Conservation (phyloP, 2,113 vertebrate species). For the Martes martes region DNA sequence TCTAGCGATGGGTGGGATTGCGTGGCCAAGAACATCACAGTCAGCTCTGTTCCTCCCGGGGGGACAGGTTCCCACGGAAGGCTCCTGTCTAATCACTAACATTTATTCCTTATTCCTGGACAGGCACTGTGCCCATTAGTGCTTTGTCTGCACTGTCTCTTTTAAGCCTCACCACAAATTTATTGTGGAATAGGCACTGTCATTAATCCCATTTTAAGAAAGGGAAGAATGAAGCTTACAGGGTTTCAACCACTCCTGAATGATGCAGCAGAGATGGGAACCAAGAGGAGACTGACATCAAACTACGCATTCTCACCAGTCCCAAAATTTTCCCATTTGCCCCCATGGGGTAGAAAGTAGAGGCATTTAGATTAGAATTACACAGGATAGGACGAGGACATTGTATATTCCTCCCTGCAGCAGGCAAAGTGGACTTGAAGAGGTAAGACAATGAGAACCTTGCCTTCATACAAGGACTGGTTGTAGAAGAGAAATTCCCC, state of each 20-base stretch:
- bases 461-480: accelerated
- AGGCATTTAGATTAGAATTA: not conserved
- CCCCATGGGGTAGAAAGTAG: no score
- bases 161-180: not conserved
- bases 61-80: accelerated
- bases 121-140: not conserved
- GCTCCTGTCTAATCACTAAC: not conserved
- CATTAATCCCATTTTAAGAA: not conserved
- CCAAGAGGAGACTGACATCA: not conserved
- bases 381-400: not conserved
- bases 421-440: not conserved
- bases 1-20: not conserved
- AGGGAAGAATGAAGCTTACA: not conserved
- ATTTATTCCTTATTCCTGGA: not conserved
- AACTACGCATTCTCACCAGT: not conserved
- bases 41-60: not conserved
- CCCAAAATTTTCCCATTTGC: not conserved
- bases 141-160: not conserved
- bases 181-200: not conserved
- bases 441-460: not conserved
- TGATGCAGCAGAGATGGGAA: not conserved
- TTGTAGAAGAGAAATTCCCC: not conserved
- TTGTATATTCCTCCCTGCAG: no score
- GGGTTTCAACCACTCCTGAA: not conserved
- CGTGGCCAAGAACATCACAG: not conserved